These are phyloP conservation scores for Remorina albescens DNA, from an alignment of 2,797 vertebrate species.

Conservation along the genomic window DNA sequence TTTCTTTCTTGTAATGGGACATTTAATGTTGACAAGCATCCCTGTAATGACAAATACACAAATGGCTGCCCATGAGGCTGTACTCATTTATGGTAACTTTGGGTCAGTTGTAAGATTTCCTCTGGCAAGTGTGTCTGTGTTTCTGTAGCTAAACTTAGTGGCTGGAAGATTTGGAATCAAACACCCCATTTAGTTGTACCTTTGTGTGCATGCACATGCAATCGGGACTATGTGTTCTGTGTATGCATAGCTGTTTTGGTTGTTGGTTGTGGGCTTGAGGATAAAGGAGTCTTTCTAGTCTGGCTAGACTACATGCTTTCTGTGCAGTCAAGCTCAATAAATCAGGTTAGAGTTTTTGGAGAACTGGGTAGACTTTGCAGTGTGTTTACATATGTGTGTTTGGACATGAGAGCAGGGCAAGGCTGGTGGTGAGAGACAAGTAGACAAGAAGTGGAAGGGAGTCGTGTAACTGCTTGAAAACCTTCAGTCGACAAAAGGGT, in stretches of 20 bases:
- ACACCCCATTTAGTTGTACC: slow-evolving; percentile 11
- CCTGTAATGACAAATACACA: background rate
- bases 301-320: slow-evolving; percentile 54
- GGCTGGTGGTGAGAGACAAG: slow-evolving; percentile 9
- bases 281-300: slow-evolving; percentile 65
- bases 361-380: slow-evolving; percentile 31
- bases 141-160: slow-evolving; percentile 15
- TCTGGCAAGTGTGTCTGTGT: background rate
- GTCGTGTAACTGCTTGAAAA: slow-evolving; percentile 16
- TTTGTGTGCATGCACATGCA: background rate
- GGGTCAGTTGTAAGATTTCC: slow-evolving; percentile 5
- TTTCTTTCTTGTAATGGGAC: no score
- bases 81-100: background rate
- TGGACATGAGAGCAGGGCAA: slow-evolving; percentile 14
- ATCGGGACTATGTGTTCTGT: slow-evolving; percentile 6
- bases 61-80: background rate
- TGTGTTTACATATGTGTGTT: slow-evolving; percentile 9
- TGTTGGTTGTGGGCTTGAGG: background rate
- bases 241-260: slow-evolving; percentile 4
- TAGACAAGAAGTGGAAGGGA: background rate
- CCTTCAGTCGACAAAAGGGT: background rate
- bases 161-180: background rate
- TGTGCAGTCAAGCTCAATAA: slow-evolving; percentile 69
- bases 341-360: slow-evolving; percentile 70
- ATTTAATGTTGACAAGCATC: background rate